Evolutionary conservation across 2,797 vertebrate species (phyloP).

Genomic region (Neosilurus mollespiculum): DNA sequence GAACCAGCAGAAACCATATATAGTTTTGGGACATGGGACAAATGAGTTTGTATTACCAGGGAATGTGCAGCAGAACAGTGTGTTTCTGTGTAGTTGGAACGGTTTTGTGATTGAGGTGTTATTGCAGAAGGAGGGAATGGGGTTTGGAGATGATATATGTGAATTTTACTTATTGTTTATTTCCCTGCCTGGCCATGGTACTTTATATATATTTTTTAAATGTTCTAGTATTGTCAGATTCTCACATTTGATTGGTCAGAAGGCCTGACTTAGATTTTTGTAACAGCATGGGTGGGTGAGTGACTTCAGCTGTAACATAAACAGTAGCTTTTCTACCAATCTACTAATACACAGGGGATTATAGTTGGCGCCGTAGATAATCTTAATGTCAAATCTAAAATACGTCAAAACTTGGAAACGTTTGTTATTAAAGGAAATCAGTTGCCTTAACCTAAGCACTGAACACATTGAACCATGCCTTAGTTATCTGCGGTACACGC

Average conservation of each 20-base stretch:
- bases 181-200: too few species aligned
- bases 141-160: not conserved
- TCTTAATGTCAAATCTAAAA: too few species aligned
- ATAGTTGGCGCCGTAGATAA: too few species aligned
- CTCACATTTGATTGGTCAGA: not conserved
- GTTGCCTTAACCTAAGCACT: too few species aligned
- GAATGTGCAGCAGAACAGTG: not conserved
- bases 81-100: not conserved
- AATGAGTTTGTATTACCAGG: not conserved
- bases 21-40: constrained; percentile 14
- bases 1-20: constrained; percentile 19
- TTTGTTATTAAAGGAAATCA: too few species aligned
- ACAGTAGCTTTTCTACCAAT: not conserved
- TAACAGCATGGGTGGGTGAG: not conserved
- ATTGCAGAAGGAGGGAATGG: not conserved
- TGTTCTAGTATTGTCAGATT: not conserved
- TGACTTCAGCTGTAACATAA: not conserved
- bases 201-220: not conserved
- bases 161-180: not conserved
- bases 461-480: too few species aligned
- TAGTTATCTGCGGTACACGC: too few species aligned
- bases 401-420: too few species aligned
- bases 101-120: not conserved
- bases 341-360: too few species aligned
- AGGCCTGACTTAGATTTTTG: not conserved